Evolutionary conservation across 2,113 vertebrate species (phyloP).

Genomic region (Erythrocercus mccallii): DNA sequence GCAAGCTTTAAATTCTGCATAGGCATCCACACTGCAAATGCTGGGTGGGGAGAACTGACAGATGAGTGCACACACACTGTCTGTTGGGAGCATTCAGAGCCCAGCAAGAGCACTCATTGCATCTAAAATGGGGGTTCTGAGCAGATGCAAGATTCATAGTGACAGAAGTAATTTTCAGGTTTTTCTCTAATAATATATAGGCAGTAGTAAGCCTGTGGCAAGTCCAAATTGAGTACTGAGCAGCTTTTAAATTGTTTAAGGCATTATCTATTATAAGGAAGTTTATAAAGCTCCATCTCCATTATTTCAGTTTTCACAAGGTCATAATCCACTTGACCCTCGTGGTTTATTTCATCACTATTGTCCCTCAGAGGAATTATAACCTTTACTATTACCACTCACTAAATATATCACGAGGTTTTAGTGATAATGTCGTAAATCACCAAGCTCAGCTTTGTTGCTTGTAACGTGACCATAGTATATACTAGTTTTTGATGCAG

Average conservation of each 20-base stretch:
- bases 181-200: neutral
- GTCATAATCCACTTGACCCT: conserved; percentile 64
- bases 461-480: neutral
- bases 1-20: neutral
- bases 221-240: conserved; percentile 17
- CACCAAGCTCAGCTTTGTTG: conserved; percentile 19
- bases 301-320: conserved; percentile 56
- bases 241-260: conserved; percentile 51
- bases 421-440: conserved; percentile 55
- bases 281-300: conserved; percentile 59
- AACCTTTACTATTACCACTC: conserved; percentile 54
- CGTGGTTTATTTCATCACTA: conserved; percentile 56
- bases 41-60: neutral
- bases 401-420: conserved; percentile 56
- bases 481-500: neutral
- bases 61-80: rapidly evolving
- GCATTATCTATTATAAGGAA: conserved; percentile 49
- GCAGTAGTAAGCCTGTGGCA: conserved; percentile 17
- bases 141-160: neutral
- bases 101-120: neutral
- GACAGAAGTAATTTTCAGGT: neutral
- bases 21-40: neutral
- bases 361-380: conserved; percentile 61
- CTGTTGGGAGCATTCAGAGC: neutral
- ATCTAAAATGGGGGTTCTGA: neutral